Evolutionary conservation across 2,888 invertebrate genomes (phyloP).

Genomic region (Drosophila kanekoi): DNA sequence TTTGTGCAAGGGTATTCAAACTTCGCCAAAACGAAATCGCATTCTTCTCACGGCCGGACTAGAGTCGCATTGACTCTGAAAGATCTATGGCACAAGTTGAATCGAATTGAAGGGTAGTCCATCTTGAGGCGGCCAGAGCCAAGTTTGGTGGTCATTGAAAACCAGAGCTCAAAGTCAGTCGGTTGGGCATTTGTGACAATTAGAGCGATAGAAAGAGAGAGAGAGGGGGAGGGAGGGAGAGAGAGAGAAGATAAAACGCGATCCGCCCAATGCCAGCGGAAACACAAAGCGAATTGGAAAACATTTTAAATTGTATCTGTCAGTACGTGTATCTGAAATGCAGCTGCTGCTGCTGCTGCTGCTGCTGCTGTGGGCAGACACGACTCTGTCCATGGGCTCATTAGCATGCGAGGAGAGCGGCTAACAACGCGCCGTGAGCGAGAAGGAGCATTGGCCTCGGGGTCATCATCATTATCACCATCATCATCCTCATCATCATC

Average conservation of each 20-base stretch:
- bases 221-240: constrained; percentile 2
- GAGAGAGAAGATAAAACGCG: neutral
- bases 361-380: neutral
- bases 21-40: neutral
- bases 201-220: neutral
- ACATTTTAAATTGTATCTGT: neutral
- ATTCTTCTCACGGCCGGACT: neutral
- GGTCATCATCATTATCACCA: neutral
- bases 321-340: constrained; percentile 20
- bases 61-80: neutral
- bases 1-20: neutral
- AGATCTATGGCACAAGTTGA: constrained; percentile 1
- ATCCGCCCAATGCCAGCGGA: constrained; percentile 34
- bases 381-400: constrained; percentile 46
- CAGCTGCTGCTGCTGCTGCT: constrained; percentile 16
- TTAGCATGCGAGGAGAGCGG: constrained; percentile 59
- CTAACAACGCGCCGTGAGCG: constrained; percentile 7
- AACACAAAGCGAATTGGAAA: constrained; percentile 30
- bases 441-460: constrained; percentile 66
- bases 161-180: too few relatives aligned
- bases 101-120: constrained; percentile 7
- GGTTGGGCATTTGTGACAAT: constrained; percentile 21
- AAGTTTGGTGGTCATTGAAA: constrained; percentile 7
- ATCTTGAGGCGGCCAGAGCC: neutral
- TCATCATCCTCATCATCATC: constrained; percentile 4